Evolutionary conservation across 1,140 invertebrate species (phyloP), one percentile per base, ranked within the genome.

Genomic region (Neodiprion lecontei): DNA sequence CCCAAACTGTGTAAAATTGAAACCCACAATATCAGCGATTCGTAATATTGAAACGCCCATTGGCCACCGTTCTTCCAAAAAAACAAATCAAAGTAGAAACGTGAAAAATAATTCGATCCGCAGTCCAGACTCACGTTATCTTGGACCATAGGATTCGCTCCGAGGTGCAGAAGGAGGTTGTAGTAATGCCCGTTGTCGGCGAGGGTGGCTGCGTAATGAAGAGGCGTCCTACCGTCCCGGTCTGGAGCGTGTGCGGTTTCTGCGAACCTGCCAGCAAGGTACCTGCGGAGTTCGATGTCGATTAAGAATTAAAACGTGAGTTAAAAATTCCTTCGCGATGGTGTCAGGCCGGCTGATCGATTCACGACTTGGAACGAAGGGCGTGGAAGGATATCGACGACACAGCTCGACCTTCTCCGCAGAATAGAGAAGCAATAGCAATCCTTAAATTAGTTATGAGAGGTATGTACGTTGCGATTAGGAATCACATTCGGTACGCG

Each of bases 141-240:
- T 80, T 93, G 90, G 67, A 93, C 87, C 77, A 95, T 93, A 4
- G 93, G 91, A 88, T 97, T 95, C 14, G 95, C 94, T 66, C 96
- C 96, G 69, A 96, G 89, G 82, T 96, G 95, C 79, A 95, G 87
- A 61, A 98, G 88, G 69, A 96, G 89, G 85, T 96, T 95, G 85
- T 95, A 97, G 81, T 96, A 96, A 84, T 96, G 94, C 0, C 95
- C 95, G 79, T 95, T 96, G 81, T 98, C 96, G 14, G 93, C 91
- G 50, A 97, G 87, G 7, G 94, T 93, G 8, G 95, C 95, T 8
- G 96, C 95, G 85, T 97, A 98, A 89, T 98, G 96, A 53, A 98
- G 89, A n/a, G 96, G 92, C 7, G 96, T 97, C 79, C 96, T 90
- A 48, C 95, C 96, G 85, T 95, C 92, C 82, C 93, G 88, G 88